Conservation (phyloP, 2,113 vertebrate species). For the Xiphophorus maculatus region DNA sequence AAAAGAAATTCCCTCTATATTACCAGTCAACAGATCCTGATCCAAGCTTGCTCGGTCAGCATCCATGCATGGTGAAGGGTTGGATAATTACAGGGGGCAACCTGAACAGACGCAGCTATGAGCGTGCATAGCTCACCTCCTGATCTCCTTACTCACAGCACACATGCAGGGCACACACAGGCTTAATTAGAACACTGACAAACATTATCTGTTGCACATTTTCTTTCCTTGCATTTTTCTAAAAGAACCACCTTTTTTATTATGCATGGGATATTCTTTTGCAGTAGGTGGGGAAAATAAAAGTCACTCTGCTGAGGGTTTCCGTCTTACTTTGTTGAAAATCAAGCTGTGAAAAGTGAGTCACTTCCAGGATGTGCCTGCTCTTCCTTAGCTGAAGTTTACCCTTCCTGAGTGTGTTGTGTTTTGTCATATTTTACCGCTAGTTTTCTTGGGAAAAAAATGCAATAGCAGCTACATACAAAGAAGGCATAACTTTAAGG, state of each 20-base stretch:
- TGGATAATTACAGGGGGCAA: slow-evolving; percentile 55
- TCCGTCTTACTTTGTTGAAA: slow-evolving; percentile 19
- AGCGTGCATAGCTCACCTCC: slow-evolving; percentile 13
- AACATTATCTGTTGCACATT: neutral
- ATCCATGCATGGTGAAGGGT: slow-evolving; percentile 24
- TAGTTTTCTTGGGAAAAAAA: neutral
- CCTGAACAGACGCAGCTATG: slow-evolving; percentile 14
- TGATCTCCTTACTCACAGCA: slow-evolving; percentile 2
- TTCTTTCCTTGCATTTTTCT: neutral
- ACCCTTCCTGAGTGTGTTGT: neutral
- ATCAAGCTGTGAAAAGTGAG: slow-evolving; percentile 14
- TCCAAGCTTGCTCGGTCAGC: slow-evolving; percentile 36
- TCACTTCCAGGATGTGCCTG: slow-evolving; percentile 46
- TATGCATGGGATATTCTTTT: neutral
- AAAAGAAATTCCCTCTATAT: slow-evolving; percentile 59
- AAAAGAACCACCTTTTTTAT: neutral
- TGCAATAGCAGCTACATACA: neutral
- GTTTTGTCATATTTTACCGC: neutral
- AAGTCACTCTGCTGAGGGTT: slow-evolving; percentile 41
- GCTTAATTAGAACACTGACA: neutral
- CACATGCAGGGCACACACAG: neutral
- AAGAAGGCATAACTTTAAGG: neutral
- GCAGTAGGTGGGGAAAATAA: slow-evolving; percentile 22
- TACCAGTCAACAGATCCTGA: slow-evolving; percentile 15
- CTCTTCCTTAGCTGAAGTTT: slow-evolving; percentile 18